These are phyloP conservation scores for Peromyscus polionotus DNA, from an alignment of 2,113 vertebrate genomes.

Conservation along the genomic window DNA sequence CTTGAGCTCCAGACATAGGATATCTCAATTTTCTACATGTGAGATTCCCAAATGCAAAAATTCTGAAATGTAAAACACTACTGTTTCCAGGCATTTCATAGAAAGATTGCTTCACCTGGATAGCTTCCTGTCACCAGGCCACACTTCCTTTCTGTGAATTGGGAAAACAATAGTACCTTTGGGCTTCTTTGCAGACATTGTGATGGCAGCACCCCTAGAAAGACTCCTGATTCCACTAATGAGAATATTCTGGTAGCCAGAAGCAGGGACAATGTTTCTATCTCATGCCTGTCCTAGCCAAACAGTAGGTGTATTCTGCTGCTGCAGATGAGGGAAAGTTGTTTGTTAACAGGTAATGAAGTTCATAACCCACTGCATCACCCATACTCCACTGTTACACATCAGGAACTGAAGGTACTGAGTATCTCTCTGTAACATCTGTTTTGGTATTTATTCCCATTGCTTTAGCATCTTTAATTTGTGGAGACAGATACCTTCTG, in stretches of 20 bases:
- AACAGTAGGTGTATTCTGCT: neutral
- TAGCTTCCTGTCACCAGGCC: neutral
- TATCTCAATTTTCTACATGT: neutral
- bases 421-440: neutral
- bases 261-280: neutral
- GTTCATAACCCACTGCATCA: neutral
- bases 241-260: neutral
- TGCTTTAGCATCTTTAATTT: conserved; percentile 47
- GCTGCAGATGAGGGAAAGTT: neutral
- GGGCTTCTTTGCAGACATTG: neutral
- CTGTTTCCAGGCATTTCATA: neutral
- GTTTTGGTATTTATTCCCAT: conserved; percentile 54
- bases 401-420: neutral
- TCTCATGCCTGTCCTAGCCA: neutral
- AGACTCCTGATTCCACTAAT: neutral
- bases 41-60: neutral
- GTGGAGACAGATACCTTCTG: neutral
- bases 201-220: neutral
- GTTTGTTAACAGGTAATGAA: neutral
- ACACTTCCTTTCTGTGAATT: neutral
- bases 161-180: neutral
- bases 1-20: too few relatives aligned
- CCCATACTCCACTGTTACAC: neutral
- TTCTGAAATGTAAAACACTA: neutral
- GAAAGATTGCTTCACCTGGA: neutral